Conservation (phyloP, 2,113 vertebrate species). For the Chascanopsetta lugubris region DNA sequence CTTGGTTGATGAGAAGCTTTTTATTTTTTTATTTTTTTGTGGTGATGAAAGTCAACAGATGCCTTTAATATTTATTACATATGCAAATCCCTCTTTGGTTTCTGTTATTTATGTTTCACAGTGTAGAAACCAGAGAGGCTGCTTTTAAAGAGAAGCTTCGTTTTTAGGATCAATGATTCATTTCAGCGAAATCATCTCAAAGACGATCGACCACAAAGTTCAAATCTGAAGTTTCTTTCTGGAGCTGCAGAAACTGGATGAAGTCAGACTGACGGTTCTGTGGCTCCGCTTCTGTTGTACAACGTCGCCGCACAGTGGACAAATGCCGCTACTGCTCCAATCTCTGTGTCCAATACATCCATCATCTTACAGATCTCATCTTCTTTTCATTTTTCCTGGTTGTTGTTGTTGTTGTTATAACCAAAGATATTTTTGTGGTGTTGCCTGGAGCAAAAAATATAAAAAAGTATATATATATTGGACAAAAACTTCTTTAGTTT, state of each 20-base stretch:
- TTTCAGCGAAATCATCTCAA: not conserved
- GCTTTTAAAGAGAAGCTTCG: not conserved
- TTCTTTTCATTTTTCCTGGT: conserved; percentile 38
- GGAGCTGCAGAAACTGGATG: conserved; percentile 68
- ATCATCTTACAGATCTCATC: conserved; percentile 26
- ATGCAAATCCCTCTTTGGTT: conserved; percentile 13
- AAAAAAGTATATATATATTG: too few relatives aligned
- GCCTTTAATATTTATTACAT: conserved; percentile 21
- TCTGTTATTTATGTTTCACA: conserved; percentile 1
- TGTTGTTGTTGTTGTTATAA: conserved; percentile 54
- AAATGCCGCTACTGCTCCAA: conserved; percentile 50
- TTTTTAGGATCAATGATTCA: too few relatives aligned
- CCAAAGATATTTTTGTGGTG: conserved; percentile 77
- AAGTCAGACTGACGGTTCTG: conserved; percentile 60
- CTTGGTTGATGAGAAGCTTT: too few relatives aligned
- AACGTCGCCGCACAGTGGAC: conserved; percentile 67
- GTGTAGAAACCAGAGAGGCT: conserved; percentile 25
- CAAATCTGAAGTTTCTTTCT: too few relatives aligned
- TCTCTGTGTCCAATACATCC: conserved; percentile 55
- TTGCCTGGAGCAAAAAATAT: conserved; percentile 82
- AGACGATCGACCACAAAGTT: too few relatives aligned
- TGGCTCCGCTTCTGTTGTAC: conserved; percentile 4
- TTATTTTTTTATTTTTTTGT: not conserved
- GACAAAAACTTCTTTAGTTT: conserved; percentile 37
- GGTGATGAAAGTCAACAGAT: conserved; percentile 18